Evolutionary conservation across 2,888 invertebrate genomes (phyloP).

Genomic region (Hirtodrosophila trivittata): DNA sequence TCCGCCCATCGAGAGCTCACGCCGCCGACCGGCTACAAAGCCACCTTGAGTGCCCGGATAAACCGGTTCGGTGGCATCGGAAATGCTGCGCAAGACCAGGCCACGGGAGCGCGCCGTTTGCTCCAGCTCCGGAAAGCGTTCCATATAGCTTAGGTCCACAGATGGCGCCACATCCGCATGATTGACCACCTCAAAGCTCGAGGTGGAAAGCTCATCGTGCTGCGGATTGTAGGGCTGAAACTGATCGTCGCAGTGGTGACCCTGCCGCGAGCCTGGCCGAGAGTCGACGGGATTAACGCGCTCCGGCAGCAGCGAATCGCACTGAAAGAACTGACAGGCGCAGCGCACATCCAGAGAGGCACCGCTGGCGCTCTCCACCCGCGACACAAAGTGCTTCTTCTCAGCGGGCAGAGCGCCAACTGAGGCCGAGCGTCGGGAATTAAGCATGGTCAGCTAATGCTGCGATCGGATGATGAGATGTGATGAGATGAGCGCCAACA

Average conservation of each 20-base stretch:
- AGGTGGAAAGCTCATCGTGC: constrained; percentile 73
- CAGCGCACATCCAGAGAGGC: constrained; percentile 92
- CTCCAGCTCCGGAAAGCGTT: constrained; percentile 80
- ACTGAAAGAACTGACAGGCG: constrained; percentile 93
- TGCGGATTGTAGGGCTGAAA: constrained; percentile 53
- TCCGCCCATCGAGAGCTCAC: constrained; percentile 80
- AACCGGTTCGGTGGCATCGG: constrained; percentile 77
- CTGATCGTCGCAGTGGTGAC: constrained; percentile 81
- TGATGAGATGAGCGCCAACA: constrained; percentile 16
- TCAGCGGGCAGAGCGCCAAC: constrained; percentile 87
- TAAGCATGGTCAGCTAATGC: constrained; percentile 59
- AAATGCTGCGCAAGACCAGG: constrained; percentile 81
- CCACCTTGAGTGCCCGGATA: constrained; percentile 35
- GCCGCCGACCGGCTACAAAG: constrained; percentile 70
- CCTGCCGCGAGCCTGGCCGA: constrained; percentile 87
- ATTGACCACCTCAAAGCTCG: constrained; percentile 70
- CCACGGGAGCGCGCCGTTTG: constrained; percentile 79
- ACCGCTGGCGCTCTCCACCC: constrained; percentile 89
- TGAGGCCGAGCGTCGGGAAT: constrained; percentile 87
- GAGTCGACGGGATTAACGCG: constrained; percentile 88
- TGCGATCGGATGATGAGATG: background rate
- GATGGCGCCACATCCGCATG: constrained; percentile 68
- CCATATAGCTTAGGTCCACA: constrained; percentile 78
- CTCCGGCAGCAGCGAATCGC: constrained; percentile 91
- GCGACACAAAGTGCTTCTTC: constrained; percentile 88